phyloP scores from a whole-genome alignment of 1,140 invertebrate species.

The Lithobius niger region DNA sequence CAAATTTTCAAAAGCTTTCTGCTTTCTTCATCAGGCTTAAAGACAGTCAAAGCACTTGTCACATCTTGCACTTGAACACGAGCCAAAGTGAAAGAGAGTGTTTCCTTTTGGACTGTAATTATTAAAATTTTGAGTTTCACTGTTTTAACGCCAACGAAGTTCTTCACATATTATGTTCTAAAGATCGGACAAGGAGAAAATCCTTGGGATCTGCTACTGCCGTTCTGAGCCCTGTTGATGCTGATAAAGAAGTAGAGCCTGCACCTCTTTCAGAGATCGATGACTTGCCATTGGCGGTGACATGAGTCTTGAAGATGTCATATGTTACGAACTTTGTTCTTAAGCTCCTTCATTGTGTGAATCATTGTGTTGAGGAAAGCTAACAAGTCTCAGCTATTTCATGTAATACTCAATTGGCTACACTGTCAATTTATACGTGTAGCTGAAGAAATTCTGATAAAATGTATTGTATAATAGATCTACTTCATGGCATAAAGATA shows the following conservation, averaged over 20 bases:
- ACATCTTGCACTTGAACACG: too few species aligned
- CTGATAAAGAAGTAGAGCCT: background rate
- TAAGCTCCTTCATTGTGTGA: conserved; percentile 7
- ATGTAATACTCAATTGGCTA: background rate
- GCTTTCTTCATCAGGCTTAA: too few species aligned
- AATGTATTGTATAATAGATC: too few species aligned
- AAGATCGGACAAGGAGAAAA: conserved; percentile 3
- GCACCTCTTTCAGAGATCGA: conserved; percentile 8
- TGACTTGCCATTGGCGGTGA: conserved; percentile 7
- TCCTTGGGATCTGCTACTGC: conserved; percentile 1
- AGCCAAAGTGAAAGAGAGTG: too few species aligned
- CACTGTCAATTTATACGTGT: background rate
- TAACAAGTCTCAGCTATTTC: conserved; percentile 1
- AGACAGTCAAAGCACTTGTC: too few species aligned
- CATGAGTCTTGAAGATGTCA: conserved; percentile 8
- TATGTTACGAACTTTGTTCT: conserved; percentile 8
- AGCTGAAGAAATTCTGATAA: background rate
- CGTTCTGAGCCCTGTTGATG: conserved; percentile 3
- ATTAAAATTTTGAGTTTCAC: too few species aligned
- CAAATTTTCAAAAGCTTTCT: too few species aligned
- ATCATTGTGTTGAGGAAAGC: conserved; percentile 7
- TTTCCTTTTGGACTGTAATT: too few species aligned
- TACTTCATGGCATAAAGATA: too few species aligned
- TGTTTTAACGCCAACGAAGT: too few species aligned
- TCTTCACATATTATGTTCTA: background rate